These are phyloP conservation scores for Zophobas atratus DNA, from an alignment of 1,140 invertebrate species.

Conservation along the genomic window DNA sequence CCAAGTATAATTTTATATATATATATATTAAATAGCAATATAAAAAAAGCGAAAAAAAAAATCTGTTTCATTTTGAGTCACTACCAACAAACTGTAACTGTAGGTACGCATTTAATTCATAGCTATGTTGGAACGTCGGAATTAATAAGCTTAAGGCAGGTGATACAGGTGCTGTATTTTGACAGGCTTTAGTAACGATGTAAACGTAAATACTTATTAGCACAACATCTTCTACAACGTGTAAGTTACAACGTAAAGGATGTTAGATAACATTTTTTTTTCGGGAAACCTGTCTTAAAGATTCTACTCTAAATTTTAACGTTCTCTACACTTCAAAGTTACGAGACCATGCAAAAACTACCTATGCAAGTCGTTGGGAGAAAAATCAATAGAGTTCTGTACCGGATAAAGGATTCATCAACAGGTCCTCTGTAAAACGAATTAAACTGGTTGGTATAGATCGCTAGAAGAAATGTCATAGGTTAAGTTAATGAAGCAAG, in stretches of 20 bases:
- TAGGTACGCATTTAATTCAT: too few species aligned
- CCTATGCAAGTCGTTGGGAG: constrained; percentile 8
- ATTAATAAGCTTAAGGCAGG: too few species aligned
- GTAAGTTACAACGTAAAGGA: not conserved
- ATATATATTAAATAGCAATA: too few species aligned
- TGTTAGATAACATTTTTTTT: not conserved
- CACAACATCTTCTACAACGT: not conserved
- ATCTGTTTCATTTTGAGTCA: too few species aligned
- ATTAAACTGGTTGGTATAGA: constrained; percentile 7
- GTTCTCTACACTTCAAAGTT: constrained; percentile 6
- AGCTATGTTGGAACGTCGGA: too few species aligned
- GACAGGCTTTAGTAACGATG: not conserved
- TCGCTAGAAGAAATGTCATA: not conserved
- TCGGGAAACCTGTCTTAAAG: constrained; percentile 5
- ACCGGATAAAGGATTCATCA: constrained; percentile 35
- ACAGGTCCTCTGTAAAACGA: constrained; percentile 25
- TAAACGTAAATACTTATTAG: not conserved
- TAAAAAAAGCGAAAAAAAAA: too few species aligned
- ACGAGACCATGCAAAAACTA: constrained; percentile 19
- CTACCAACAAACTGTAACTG: too few species aligned
- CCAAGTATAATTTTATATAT: too few species aligned
- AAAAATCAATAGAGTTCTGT: constrained; percentile 33
- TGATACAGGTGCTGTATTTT: not conserved
- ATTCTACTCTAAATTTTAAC: constrained; percentile 11
- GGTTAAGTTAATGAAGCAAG: constrained; percentile 16